These are phyloP conservation scores for Thumatha senex DNA, from an alignment of 2,888 invertebrate genomes.

Conservation along the genomic window DNA sequence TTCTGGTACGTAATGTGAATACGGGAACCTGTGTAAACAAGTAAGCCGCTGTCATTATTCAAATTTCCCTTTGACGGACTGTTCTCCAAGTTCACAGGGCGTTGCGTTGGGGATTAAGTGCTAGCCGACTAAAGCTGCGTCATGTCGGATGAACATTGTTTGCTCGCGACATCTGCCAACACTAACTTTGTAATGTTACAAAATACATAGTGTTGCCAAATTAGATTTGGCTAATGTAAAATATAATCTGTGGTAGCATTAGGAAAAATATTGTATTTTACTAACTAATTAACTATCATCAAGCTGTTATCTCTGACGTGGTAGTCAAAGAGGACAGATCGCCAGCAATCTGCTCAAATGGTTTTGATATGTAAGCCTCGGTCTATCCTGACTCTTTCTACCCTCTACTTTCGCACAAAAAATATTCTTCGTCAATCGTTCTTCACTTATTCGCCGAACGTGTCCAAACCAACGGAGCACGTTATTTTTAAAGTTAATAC, in stretches of 20 bases:
- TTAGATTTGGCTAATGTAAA: slow-evolving; percentile 43
- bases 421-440: too few relatives aligned
- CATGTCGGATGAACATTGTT: slow-evolving; percentile 73
- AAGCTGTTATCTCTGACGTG: too few relatives aligned
- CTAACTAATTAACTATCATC: too few relatives aligned
- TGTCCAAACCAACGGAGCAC: too few relatives aligned
- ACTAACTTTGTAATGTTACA: slow-evolving; percentile 64
- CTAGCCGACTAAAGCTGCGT: slow-evolving; percentile 64
- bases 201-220: slow-evolving; percentile 50
- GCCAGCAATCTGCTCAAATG: too few relatives aligned
- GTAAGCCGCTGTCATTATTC: slow-evolving; percentile 61
- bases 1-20: slow-evolving; percentile 25
- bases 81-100: slow-evolving; percentile 52
- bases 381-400: too few relatives aligned
- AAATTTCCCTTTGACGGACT: slow-evolving; percentile 61
- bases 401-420: too few relatives aligned
- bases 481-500: too few relatives aligned
- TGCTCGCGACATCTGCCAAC: slow-evolving; percentile 66
- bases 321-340: too few relatives aligned
- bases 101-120: slow-evolving; percentile 64
- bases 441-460: too few relatives aligned
- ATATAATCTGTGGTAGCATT: slow-evolving; percentile 38
- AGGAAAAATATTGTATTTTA: slow-evolving; percentile 37
- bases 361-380: too few relatives aligned
- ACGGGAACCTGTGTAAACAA: slow-evolving; percentile 42